Base-by-base conservation (phyloP, 2,113 vertebrate genomes). In the Ondatra zibethicus region DNA sequence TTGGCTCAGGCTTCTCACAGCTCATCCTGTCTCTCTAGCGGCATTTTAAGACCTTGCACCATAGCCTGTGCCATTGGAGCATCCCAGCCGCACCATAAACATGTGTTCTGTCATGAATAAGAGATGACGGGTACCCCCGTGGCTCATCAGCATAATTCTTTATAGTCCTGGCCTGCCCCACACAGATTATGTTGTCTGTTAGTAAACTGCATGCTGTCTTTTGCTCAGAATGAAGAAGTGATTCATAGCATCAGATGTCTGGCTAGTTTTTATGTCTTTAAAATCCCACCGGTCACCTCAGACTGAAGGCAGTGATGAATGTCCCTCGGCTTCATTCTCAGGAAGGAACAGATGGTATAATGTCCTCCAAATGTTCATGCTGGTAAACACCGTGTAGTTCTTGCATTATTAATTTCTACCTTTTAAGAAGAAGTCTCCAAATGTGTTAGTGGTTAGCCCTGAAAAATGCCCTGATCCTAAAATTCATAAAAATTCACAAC, bases 401-500 rank as follows among this genome's bases (percentile, higher is more conserved):
- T 63, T 89, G 6, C 29, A 82, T 92, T 93, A 63, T 81, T 94
- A 96, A 91, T 95, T 82, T 47, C 36, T 76, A 0, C 88, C 27
- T 52, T 88, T 66, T 39, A 39, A 88, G 33, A 88, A 36, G 5
- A 36, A 85, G 63, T 73, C 23, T 97, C 25, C 42, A 84, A 87
- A 92, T 89, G 39, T 86, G n/a, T 66, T 75, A 61, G 25, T 78
- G 68, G n/a, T 93, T 96, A 85, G 89, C 80, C 25, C 76, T 45
- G 13, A 68, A 95, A 95, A 97, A 42, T 78, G 1, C 55, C 77
- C 50, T 50, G 31, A 87, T 63, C 94, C 73, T 91, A 92, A 96
- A 96, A 80, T 96, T 92, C 47, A 87, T 91, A 91, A 95, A 97
- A 97, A 73, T 58, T 21, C 81, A 77, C 93, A 93, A 73, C 36